Percentiles rank a stretch among this genome's conserved stretches.
Conservation (phyloP, 1,140 invertebrate genomes). For the Trichonephila inaurata region DNA sequence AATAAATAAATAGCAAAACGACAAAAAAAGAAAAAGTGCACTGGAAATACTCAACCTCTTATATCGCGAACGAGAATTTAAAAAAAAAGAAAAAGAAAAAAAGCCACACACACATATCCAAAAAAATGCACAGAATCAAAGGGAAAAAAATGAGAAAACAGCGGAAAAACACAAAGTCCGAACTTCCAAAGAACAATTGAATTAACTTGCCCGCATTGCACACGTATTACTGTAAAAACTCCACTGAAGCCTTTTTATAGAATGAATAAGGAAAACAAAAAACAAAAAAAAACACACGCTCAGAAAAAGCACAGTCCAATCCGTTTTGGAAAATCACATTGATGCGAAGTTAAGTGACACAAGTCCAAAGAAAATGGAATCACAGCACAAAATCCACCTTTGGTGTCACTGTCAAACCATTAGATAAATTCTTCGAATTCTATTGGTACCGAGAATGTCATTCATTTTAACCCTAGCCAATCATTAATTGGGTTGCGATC, state of each 20-base stretch:
- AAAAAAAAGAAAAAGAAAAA: background rate
- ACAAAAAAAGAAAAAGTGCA: slow-evolving; percentile 34
- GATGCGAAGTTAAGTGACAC: slow-evolving; percentile 14
- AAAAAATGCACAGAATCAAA: background rate
- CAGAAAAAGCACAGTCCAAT: slow-evolving; percentile 19
- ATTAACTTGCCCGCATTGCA: slow-evolving; percentile 63
- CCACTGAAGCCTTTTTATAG: slow-evolving; percentile 53
- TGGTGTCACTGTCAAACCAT: background rate
- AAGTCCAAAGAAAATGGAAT: background rate
- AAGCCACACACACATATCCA: background rate
- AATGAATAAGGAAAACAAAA: slow-evolving; percentile 48
- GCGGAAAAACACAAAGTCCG: slow-evolving; percentile 47
- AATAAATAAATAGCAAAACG: slow-evolving; percentile 4
- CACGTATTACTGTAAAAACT: slow-evolving; percentile 53
- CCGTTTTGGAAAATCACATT: slow-evolving; percentile 27
- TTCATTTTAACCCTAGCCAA: background rate
- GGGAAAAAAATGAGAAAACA: slow-evolving; percentile 24
- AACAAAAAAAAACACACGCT: background rate
- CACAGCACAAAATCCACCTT: background rate
- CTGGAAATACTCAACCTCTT: background rate
- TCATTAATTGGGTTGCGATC: background rate
- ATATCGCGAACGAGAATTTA: background rate
- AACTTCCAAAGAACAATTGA: slow-evolving; percentile 59
- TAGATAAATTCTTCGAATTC: slow-evolving; percentile 32
- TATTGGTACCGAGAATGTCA: background rate